Base-by-base conservation (phyloP, 2,888 invertebrate species). In the Lycophotia porphyrea region DNA sequence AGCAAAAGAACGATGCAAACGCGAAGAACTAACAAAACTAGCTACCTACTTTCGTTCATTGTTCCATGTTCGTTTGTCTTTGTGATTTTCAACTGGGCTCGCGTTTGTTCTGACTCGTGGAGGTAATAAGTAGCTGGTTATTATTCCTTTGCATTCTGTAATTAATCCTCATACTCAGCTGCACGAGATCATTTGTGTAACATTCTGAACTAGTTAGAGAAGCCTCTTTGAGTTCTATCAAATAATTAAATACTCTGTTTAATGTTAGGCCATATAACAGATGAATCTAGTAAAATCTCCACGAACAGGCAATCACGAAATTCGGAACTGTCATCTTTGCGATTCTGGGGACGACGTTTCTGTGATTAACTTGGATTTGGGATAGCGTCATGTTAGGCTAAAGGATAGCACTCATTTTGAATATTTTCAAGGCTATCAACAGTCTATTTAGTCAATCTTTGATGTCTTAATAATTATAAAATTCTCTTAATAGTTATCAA, bases 51-150 rank as follows among this genome's bases (percentile, higher is more conserved):
- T 82, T 88, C 87, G 88, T 90, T 88, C 87, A 90, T 92, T 92
- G 93, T 91, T 91, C 88, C 87, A 82, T 76, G 81, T 87, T 84
- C 82, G 88, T 89, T 91, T 90, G 88, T 89, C 89, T 90, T 92
- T 91, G 89, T 92, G 89, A 90, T 90, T 90, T 91, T 91, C 87
- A 90, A 87, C 85, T 85, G 86, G 86, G 80, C 84, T 87, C 84
- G 86, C 86, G 89, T 91, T 90, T 88, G 88, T 90, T 85, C 84
- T 81, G 39, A 27, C 65, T 74, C 77, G 73, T 83, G 77, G 76
- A 77, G 76, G 72, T 84, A 82, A 78, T 84, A 81, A 81, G 84
- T 87, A 82, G 86, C 74, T 77, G 81, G 84, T 81, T 81, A 73
- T 84, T 85, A 82, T 78, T 64, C 71, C 72, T 85, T 86, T 86